Conservation (phyloP, 1,140 invertebrate genomes). For the Gryllus bimaculatus region DNA sequence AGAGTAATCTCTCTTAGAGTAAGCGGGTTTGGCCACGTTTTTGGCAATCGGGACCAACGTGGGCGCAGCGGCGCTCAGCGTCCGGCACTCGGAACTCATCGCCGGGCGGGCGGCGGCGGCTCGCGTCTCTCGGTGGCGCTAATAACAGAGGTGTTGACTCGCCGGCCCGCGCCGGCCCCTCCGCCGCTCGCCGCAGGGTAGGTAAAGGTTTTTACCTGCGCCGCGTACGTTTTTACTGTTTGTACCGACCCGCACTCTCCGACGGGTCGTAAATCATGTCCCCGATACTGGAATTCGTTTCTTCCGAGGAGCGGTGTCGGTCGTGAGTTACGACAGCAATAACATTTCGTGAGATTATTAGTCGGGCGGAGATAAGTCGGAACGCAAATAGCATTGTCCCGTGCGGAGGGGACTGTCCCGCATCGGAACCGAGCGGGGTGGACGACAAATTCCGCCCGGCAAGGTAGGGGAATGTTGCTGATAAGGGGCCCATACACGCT, state of each 20-base stretch:
- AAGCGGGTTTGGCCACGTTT: no score
- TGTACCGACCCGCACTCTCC: background rate
- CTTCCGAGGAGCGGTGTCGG: background rate
- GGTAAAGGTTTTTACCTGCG: background rate
- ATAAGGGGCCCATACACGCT: no score
- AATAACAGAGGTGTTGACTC: constrained; percentile 4
- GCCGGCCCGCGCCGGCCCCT: no score
- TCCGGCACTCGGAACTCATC: no score
- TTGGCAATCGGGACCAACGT: no score
- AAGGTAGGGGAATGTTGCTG: no score
- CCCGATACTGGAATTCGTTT: background rate
- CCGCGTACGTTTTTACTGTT: background rate
- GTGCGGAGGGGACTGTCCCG: background rate
- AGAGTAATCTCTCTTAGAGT: no score
- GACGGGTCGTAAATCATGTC: background rate
- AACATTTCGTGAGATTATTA: background rate
- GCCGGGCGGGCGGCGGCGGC: no score
- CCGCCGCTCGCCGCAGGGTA: background rate
- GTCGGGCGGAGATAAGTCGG: background rate
- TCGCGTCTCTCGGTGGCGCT: background rate
- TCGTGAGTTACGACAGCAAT: background rate
- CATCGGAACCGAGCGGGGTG: no score
- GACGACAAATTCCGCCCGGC: no score
- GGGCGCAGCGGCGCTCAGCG: no score
- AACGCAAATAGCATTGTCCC: background rate